Evolutionary conservation across 2,888 invertebrate species (phyloP).

Genomic region (Saturnia japonica): DNA sequence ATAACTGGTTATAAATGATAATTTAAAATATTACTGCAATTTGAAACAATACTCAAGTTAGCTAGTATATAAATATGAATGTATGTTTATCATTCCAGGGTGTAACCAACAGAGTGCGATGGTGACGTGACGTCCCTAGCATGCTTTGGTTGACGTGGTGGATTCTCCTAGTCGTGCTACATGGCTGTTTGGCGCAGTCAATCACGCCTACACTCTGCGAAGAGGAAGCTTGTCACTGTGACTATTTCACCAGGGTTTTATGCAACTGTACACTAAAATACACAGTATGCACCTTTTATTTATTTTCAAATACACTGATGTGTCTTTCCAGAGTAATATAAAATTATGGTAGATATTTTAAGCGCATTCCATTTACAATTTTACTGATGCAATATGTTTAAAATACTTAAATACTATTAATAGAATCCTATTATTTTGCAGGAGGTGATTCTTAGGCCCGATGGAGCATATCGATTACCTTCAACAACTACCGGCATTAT

Average conservation of each 20-base stretch:
- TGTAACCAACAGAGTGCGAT: constrained; percentile 51
- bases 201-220: constrained; percentile 72
- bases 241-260: constrained; percentile 79
- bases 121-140: constrained; percentile 67
- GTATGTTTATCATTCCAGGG: constrained; percentile 42
- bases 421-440: constrained; percentile 44
- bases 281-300: constrained; percentile 56
- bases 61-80: neutral
- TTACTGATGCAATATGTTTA: neutral
- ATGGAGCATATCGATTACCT: constrained; percentile 79
- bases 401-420: neutral
- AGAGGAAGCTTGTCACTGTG: constrained; percentile 81
- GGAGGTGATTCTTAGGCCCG: constrained; percentile 83
- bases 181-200: constrained; percentile 51
- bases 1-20: neutral
- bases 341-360: neutral
- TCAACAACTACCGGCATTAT: constrained; percentile 81
- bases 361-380: neutral
- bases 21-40: neutral
- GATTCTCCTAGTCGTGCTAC: constrained; percentile 56
- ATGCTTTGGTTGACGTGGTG: constrained; percentile 69
- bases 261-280: constrained; percentile 79
- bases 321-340: neutral
- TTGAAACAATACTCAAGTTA: neutral
- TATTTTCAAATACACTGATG: neutral